Percentiles rank a stretch among this genome's conserved stretches.
phyloP scores from a whole-genome alignment of 2,888 invertebrate genomes.

The Drosophila colorata region DNA sequence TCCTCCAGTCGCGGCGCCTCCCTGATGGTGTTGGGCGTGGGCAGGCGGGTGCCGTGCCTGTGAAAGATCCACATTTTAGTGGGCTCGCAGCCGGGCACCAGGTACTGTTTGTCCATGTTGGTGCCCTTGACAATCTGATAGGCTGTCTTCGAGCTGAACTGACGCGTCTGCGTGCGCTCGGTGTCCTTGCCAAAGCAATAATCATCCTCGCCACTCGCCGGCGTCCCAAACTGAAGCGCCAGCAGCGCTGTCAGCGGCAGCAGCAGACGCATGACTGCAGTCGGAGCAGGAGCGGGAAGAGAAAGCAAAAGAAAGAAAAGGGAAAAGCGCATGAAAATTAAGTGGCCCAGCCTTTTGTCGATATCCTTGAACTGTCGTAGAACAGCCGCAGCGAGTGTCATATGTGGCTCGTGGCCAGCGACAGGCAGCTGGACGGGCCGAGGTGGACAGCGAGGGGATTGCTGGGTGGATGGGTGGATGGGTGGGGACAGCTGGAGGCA shows the following conservation, averaged over 20 bases:
- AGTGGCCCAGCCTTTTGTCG: slow-evolving; percentile 68
- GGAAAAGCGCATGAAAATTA: slow-evolving; percentile 42
- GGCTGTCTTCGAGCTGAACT: slow-evolving; percentile 91
- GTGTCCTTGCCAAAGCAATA: slow-evolving; percentile 84
- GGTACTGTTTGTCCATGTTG: slow-evolving; percentile 86
- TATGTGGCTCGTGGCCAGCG: slow-evolving; percentile 45
- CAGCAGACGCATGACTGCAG: slow-evolving; percentile 64
- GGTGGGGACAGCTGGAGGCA: not conserved
- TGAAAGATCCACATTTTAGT: slow-evolving; percentile 90
- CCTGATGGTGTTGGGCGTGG: slow-evolving; percentile 87
- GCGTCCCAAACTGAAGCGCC: slow-evolving; percentile 26
- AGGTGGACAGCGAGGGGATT: too few relatives aligned
- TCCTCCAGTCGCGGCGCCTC: slow-evolving; percentile 87
- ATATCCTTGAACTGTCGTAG: slow-evolving; percentile 72
- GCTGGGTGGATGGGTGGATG: not conserved
- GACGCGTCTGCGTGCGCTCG: slow-evolving; percentile 82
- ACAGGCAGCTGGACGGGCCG: slow-evolving; percentile 17
- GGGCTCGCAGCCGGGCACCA: slow-evolving; percentile 89
- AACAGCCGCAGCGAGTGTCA: slow-evolving; percentile 52
- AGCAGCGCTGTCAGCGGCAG: slow-evolving; percentile 49
- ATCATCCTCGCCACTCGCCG: slow-evolving; percentile 61
- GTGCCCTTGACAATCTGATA: slow-evolving; percentile 90
- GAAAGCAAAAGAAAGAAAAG: not conserved
- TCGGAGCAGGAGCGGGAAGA: too few relatives aligned
- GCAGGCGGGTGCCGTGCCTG: slow-evolving; percentile 90